Evolutionary conservation across 2,797 vertebrate species (phyloP).

Genomic region (Tinamus major): DNA sequence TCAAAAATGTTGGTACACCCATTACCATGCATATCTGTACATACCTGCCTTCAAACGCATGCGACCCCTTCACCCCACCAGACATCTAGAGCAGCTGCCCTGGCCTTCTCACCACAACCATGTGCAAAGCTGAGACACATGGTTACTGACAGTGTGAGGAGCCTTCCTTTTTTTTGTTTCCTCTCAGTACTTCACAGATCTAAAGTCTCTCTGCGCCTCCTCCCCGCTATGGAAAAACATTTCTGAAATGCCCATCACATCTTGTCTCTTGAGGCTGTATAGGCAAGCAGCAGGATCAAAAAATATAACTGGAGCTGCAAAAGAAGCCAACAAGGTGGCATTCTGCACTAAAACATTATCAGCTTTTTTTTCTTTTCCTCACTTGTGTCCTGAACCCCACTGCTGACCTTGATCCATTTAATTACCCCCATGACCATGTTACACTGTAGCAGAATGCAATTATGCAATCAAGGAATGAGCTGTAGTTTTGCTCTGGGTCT

Average conservation of each 20-base stretch:
- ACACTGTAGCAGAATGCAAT: slow-evolving; percentile 63
- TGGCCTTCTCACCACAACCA: neutral
- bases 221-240: neutral
- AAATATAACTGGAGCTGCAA: neutral
- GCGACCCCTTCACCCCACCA: fast-evolving
- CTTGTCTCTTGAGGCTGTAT: neutral
- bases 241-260: neutral
- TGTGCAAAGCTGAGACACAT: neutral
- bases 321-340: neutral
- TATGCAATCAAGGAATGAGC: slow-evolving; percentile 67
- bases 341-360: neutral
- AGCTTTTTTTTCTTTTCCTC: neutral
- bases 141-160: neutral
- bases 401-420: slow-evolving; percentile 67
- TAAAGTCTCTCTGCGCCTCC: neutral
- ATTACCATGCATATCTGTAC: too few species aligned
- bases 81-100: neutral
- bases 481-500: slow-evolving; percentile 51
- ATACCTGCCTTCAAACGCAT: neutral
- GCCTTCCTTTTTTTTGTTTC: neutral
- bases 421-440: slow-evolving; percentile 61
- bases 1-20: neutral
- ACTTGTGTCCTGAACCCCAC: slow-evolving; percentile 32
- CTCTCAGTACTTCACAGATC: neutral
- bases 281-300: neutral